Percentiles rank a stretch among this genome's conserved stretches.
These are phyloP conservation scores for Lacerta agilis DNA, from an alignment of 2,797 vertebrate species.

Conservation along the genomic window DNA sequence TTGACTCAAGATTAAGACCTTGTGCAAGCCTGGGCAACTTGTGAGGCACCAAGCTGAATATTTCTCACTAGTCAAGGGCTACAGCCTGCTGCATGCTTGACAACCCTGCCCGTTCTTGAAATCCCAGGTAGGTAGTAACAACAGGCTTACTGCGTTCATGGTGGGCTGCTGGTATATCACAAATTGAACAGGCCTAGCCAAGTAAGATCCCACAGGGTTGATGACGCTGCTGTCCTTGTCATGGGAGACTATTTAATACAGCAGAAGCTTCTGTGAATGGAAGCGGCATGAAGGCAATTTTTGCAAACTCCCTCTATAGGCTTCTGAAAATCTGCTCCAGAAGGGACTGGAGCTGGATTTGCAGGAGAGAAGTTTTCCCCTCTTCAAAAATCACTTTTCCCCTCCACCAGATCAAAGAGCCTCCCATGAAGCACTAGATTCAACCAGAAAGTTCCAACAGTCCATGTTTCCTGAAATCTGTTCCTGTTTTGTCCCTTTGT, in stretches of 20 bases:
- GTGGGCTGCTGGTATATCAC: not conserved
- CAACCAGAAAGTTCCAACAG: not conserved
- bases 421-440: too few species aligned
- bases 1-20: conserved; percentile 10
- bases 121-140: not conserved
- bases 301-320: too few species aligned
- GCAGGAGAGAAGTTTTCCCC: too few species aligned
- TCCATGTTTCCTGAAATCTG: not conserved
- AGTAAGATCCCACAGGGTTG: not conserved
- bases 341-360: too few species aligned
- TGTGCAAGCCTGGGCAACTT: not conserved
- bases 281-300: too few species aligned
- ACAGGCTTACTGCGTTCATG: not conserved
- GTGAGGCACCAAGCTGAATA: not conserved
- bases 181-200: not conserved
- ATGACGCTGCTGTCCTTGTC: too few species aligned
- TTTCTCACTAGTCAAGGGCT: not conserved
- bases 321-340: too few species aligned
- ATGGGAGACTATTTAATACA: too few species aligned
- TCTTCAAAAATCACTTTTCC: too few species aligned
- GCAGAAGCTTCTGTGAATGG: too few species aligned
- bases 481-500: too few species aligned
- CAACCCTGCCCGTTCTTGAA: not conserved
- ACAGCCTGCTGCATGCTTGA: not conserved
- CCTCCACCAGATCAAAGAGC: too few species aligned